Evolutionary conservation across 2,797 vertebrate genomes (phyloP).

Genomic region (Onychomys leucogaster): DNA sequence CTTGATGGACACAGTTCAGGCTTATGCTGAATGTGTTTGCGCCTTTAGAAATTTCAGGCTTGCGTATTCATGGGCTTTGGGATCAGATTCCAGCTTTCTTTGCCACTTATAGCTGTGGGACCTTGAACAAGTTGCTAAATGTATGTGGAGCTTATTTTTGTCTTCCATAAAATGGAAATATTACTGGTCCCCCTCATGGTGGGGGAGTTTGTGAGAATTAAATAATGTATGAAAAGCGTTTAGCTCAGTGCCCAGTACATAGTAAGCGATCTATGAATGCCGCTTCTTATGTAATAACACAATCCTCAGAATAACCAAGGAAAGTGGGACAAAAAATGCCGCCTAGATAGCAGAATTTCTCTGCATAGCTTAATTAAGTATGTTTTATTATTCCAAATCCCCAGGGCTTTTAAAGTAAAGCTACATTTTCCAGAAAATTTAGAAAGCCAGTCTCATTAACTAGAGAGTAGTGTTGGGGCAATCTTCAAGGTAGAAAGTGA

Average conservation of each 20-base stretch:
- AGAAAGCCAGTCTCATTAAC: conserved; percentile 54
- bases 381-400: conserved; percentile 71
- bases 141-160: conserved; percentile 49
- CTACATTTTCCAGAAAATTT: conserved; percentile 42
- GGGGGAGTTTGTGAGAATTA: conserved; percentile 44
- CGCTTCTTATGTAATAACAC: conserved; percentile 42
- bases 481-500: background rate
- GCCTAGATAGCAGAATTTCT: conserved; percentile 39
- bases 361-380: conserved; percentile 63
- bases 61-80: background rate
- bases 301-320: conserved; percentile 47
- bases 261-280: conserved; percentile 13
- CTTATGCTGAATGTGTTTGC: background rate
- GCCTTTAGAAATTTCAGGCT: background rate
- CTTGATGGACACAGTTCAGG: background rate
- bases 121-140: conserved; percentile 32
- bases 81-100: conserved; percentile 9
- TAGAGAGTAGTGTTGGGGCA: background rate
- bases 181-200: background rate
- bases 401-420: conserved; percentile 59
- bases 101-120: background rate
- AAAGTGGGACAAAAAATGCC: conserved; percentile 39
- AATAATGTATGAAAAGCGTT: background rate
- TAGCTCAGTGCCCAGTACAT: background rate
- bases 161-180: conserved; percentile 34